Evolutionary conservation across 2,113 vertebrate species (phyloP).

Genomic region (Neopipo cinnamomea): DNA sequence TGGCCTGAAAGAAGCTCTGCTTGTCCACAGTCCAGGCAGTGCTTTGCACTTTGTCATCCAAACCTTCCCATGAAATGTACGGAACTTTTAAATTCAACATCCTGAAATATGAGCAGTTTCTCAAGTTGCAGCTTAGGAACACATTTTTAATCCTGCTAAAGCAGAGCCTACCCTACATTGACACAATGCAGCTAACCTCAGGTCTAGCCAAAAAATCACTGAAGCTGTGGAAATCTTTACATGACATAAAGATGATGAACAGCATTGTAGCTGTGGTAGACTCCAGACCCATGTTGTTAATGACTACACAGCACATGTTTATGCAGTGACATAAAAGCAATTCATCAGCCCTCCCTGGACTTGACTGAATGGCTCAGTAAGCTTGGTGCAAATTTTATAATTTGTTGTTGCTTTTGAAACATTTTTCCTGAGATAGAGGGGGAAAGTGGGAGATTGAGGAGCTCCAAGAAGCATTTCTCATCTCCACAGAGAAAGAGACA

Average conservation of each 20-base stretch:
- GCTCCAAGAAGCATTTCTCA: background rate
- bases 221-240: background rate
- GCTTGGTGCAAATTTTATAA: slow-evolving; percentile 13
- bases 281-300: slow-evolving; percentile 12
- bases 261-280: background rate
- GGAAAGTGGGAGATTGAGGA: background rate
- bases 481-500: background rate
- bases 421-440: background rate
- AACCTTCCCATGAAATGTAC: background rate
- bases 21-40: background rate
- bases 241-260: slow-evolving; percentile 18
- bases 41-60: background rate
- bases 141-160: background rate
- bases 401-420: slow-evolving; percentile 6
- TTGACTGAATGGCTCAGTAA: slow-evolving; percentile 13
- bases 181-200: background rate
- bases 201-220: background rate
- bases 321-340: slow-evolving; percentile 17
- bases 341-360: background rate
- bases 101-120: background rate
- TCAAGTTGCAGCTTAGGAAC: background rate
- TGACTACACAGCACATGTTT: slow-evolving; percentile 4
- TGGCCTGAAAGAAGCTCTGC: background rate
- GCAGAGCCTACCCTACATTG: accelerated
- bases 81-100: background rate